Evolutionary conservation across 2,797 vertebrate genomes (phyloP).

Genomic region (Poecilia picta): DNA sequence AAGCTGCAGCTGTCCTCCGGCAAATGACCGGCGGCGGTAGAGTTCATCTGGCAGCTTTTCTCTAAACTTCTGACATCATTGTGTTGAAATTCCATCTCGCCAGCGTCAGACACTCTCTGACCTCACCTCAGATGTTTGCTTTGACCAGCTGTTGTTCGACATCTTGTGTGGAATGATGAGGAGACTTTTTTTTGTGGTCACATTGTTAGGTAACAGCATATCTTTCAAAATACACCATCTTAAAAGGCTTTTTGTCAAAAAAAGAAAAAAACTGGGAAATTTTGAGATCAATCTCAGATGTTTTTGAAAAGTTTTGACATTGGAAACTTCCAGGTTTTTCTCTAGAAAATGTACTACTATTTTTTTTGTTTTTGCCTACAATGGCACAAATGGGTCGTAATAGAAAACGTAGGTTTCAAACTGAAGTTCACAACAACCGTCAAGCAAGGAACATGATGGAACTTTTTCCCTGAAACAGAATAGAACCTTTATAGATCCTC

Average conservation of each 20-base stretch:
- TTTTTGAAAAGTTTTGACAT: no score
- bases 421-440: no score
- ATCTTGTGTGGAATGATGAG: background rate
- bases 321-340: no score
- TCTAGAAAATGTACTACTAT: no score
- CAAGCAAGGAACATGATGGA: no score
- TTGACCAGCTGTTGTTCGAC: background rate
- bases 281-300: no score
- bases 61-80: background rate
- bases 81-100: background rate
- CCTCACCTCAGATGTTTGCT: background rate
- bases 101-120: background rate
- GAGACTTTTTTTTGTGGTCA: background rate
- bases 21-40: background rate
- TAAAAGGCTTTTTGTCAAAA: background rate
- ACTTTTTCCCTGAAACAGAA: no score
- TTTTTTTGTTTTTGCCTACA: no score
- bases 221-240: background rate
- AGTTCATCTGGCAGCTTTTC: constrained; percentile 1
- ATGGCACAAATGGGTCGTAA: no score
- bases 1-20: background rate
- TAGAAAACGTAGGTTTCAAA: no score
- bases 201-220: background rate
- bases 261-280: no score
- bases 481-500: no score